Percentiles rank a stretch among this genome's conserved stretches.
Conservation (phyloP, 2,113 vertebrate genomes). For the Phylloscopus whistleri region DNA sequence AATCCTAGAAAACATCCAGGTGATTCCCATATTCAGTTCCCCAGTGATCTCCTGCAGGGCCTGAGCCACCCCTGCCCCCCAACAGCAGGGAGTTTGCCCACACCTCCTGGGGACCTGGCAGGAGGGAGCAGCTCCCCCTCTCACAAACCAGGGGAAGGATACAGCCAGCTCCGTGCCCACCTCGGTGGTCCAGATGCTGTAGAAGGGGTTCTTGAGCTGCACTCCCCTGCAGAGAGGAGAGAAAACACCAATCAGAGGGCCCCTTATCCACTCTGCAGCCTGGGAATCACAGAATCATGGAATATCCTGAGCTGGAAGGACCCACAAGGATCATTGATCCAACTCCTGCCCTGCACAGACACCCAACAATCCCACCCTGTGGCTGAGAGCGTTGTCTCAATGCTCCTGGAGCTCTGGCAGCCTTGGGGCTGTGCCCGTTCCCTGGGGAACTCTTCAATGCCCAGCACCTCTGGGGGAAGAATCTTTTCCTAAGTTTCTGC, state of each 20-base stretch:
- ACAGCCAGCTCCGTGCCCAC: conserved; percentile 93
- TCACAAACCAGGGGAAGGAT: conserved; percentile 74
- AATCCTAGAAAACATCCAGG: neutral
- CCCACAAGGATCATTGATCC: neutral
- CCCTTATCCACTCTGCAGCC: neutral
- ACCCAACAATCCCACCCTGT: neutral
- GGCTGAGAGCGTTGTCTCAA: accelerated
- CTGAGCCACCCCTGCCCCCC: neutral
- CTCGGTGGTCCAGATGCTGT: conserved; percentile 95
- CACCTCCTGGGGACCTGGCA: neutral
- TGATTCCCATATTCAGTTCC: neutral
- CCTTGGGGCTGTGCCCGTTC: accelerated
- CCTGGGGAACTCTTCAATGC: neutral
- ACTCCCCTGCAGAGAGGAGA: conserved; percentile 83
- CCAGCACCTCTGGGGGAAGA: neutral
- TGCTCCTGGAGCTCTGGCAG: neutral
- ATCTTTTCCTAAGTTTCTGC: neutral
- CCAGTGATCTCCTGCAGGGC: neutral
- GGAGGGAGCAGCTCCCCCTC: neutral
- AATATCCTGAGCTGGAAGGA: neutral
- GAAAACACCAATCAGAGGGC: neutral
- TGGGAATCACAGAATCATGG: neutral
- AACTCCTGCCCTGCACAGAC: neutral
- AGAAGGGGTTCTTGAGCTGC: conserved; percentile 97
- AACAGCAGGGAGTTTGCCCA: neutral